Percentiles rank a stretch among this genome's conserved stretches.
Conservation (phyloP, 2,888 invertebrate species). For the Aquatica leii region DNA sequence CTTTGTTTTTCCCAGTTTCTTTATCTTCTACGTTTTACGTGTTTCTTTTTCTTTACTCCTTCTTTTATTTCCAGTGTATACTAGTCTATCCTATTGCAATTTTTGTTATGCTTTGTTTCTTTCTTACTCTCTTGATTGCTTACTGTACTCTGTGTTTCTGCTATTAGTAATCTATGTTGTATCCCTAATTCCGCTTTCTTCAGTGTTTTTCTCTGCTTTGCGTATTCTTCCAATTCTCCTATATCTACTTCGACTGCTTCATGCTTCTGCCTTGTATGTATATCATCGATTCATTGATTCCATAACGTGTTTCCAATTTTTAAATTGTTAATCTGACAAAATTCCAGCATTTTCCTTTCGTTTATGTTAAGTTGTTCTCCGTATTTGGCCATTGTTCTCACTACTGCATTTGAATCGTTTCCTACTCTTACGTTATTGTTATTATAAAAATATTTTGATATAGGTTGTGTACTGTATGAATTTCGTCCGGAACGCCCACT, state of each 20-base stretch:
- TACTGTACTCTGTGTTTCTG: not conserved
- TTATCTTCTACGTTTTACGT: not conserved
- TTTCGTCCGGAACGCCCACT: too few species aligned
- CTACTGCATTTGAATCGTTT: too few species aligned
- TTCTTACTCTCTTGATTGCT: not conserved
- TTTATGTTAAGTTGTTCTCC: too few species aligned
- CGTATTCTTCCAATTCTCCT: not conserved
- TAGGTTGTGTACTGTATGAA: too few species aligned
- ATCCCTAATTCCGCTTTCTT: not conserved
- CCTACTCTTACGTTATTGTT: too few species aligned
- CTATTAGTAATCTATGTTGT: not conserved
- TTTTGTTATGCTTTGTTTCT: not conserved
- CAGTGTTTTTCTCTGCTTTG: not conserved
- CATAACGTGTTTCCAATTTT: conserved; percentile 1
- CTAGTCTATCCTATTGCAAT: not conserved
- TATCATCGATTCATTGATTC: not conserved
- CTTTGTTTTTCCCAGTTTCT: not conserved
- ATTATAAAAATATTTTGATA: too few species aligned
- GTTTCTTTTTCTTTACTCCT: not conserved
- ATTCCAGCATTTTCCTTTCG: not conserved
- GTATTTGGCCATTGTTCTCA: too few species aligned
- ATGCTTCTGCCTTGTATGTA: not conserved
- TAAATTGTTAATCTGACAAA: not conserved
- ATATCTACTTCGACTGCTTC: not conserved
- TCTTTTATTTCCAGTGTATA: not conserved